These are phyloP conservation scores for Bombus sibiricus DNA, from an alignment of 1,140 invertebrate species.

Conservation along the genomic window DNA sequence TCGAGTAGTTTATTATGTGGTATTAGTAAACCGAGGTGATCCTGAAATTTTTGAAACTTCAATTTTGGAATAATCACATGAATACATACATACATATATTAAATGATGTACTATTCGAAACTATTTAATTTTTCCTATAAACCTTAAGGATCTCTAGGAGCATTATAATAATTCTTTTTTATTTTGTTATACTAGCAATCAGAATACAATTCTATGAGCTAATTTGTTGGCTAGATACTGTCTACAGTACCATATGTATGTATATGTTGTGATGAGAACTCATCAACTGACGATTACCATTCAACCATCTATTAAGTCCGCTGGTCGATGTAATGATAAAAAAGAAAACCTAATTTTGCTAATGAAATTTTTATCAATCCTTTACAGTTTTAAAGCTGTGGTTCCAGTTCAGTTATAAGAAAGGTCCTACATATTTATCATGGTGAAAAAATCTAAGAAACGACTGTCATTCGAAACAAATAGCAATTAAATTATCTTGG, in stretches of 20 bases:
- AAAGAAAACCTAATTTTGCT: no score
- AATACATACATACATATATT: no score
- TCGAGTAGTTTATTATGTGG: neutral
- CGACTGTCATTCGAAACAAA: neutral
- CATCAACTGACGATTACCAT: no score
- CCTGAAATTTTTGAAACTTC: neutral
- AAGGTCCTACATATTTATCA: neutral
- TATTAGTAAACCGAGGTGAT: neutral
- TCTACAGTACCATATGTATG: no score
- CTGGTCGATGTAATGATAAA: no score
- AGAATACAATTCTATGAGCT: no score
- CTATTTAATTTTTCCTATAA: neutral
- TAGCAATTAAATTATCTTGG: neutral
- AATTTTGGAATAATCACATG: no score
- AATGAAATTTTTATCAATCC: no score
- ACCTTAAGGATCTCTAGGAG: neutral
- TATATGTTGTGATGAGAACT: no score
- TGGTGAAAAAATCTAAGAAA: neutral
- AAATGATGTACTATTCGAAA: neutral
- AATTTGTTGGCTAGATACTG: no score
- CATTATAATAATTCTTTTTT: neutral
- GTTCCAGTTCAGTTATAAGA: neutral
- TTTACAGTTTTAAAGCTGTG: neutral
- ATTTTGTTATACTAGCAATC: no score
- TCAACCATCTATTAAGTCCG: neutral